Percentiles rank a stretch among this genome's conserved stretches.
Evolutionary conservation across 92 coral and sea anemone species (phyloP).

Genomic region (Epizoanthus ramosus): DNA sequence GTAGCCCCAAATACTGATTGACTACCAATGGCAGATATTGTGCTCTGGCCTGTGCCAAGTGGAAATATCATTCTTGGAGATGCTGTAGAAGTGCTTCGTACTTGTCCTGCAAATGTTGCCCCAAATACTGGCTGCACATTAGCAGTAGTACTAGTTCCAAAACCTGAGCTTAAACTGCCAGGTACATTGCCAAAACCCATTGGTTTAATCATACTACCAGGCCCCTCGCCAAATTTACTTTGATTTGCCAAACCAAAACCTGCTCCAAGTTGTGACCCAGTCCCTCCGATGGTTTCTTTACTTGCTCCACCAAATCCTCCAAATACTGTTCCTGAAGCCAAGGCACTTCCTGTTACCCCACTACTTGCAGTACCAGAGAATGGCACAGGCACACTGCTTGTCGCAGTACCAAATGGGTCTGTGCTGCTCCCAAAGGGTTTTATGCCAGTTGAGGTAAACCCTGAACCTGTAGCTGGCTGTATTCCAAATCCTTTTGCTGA

Average conservation of each 20-base stretch:
- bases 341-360: constrained; percentile 2
- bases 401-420: not conserved
- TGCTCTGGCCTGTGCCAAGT: not conserved
- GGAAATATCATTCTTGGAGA: not conserved
- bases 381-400: not conserved
- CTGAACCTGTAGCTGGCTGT: not conserved
- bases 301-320: constrained; percentile 5
- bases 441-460: not conserved
- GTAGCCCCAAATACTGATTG: not conserved
- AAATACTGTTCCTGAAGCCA: not conserved
- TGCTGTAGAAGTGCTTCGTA: not conserved
- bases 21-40: not conserved
- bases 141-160: constrained; percentile 6
- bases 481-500: constrained; percentile 14
- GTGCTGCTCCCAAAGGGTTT: constrained; percentile 5
- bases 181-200: not conserved
- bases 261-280: not conserved
- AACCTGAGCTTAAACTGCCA: not conserved
- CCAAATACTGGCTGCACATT: not conserved
- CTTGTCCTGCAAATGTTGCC: constrained; percentile 12
- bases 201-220: not conserved
- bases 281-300: constrained; percentile 13
- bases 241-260: not conserved
- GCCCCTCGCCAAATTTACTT: not conserved
- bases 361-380: not conserved